These are phyloP conservation scores for Sterrhoptilus dennistouni DNA, from an alignment of 2,113 vertebrate species.

Conservation along the genomic window DNA sequence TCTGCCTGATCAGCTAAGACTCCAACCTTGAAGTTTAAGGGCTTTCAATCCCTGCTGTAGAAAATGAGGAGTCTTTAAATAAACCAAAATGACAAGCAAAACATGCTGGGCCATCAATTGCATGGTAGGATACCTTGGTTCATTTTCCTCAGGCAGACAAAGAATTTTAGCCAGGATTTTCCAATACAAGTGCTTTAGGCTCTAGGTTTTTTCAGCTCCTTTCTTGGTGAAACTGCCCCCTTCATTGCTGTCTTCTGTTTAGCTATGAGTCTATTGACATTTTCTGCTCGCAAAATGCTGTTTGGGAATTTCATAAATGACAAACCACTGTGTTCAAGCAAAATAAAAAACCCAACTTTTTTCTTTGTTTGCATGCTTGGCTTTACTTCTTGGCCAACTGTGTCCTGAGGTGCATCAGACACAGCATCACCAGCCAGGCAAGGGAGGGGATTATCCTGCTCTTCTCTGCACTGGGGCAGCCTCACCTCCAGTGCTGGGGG, in stretches of 20 bases:
- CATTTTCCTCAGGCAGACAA: background rate
- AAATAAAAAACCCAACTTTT: background rate
- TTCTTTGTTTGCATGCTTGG: background rate
- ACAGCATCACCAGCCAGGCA: accelerated
- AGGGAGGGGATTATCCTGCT: background rate
- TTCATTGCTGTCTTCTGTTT: background rate
- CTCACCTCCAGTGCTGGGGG: background rate
- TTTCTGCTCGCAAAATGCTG: background rate
- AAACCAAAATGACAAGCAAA: background rate
- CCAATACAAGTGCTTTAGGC: background rate
- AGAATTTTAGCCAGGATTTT: background rate
- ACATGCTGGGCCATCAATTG: background rate
- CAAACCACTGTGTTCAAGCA: background rate
- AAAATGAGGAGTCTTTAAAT: background rate
- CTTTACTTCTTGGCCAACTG: accelerated
- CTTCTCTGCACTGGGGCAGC: background rate
- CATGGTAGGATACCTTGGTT: accelerated
- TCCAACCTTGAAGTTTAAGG: background rate
- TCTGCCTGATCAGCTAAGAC: background rate
- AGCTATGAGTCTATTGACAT: background rate
- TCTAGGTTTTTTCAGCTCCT: background rate
- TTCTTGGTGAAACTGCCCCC: background rate
- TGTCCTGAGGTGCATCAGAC: background rate
- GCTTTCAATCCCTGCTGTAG: background rate
- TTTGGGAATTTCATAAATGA: background rate